Evolutionary conservation across 2,113 vertebrate genomes (phyloP), one percentile per base, ranked within the genome.

Genomic region (Gadus macrocephalus): DNA sequence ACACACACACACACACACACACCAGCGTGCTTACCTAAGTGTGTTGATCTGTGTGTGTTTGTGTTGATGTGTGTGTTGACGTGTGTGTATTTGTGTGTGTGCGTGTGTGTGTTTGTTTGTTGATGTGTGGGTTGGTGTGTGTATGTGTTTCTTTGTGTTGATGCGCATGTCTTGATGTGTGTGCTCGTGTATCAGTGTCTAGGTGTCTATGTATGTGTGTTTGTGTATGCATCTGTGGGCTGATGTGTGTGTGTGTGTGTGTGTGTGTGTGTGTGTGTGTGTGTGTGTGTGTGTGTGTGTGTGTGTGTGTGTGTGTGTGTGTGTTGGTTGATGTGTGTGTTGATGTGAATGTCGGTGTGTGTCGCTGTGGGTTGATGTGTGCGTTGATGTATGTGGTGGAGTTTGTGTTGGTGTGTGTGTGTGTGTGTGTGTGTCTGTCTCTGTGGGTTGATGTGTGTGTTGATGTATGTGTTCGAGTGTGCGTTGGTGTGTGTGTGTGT

Each of bases 21-120:
- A 42, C 38, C 5, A 42, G 42, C 42, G 42, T 49, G 76, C 81
- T 87, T 85, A 82, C 78, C 69, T 56, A 73, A 69, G 78, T 74
- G 68, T 49, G 78, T 42, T 42, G 3, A 81, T 79, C 1, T 42
- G 1, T 42, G 38, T 42, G 38, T 42, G 25, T 20, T 20, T 74
- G 67, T 42, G 38, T 42, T 42, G 38, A 81, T 79, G 11, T 42
- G 38, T 42, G 38, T 42, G 38, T 42, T 25, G 25, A 25, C 2
- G 25, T 25, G 25, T 25, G 25, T 25, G 25, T 25, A 25, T 25
- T 25, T 25, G 25, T 25, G 25, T 25, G 25, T 25, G 25, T 25
- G 25, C 25, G 25, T 25, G 25, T 25, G 25, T 25, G 25, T 25
- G 25, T 25, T 1, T 25, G 25, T 25, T 25, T 25, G 25, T 25